These are phyloP conservation scores for Lutraria rhynchaena DNA, from an alignment of 1,140 invertebrate genomes.

Conservation along the genomic window DNA sequence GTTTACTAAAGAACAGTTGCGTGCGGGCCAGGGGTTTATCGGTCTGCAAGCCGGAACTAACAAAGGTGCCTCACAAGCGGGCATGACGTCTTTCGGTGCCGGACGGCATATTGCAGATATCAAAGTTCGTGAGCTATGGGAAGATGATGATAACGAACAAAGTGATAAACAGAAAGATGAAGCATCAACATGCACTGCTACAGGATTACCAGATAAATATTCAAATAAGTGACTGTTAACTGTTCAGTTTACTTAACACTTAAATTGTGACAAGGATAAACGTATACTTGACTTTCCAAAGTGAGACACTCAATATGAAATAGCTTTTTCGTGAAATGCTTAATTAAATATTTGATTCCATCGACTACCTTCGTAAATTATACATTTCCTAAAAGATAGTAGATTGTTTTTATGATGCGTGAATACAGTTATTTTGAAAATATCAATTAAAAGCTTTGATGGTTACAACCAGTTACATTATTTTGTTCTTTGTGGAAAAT, in stretches of 20 bases:
- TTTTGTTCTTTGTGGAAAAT: slow-evolving; percentile 1
- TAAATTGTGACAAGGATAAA: background rate
- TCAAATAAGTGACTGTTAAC: background rate
- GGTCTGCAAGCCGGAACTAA: slow-evolving; percentile 89
- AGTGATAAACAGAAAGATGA: slow-evolving; percentile 86
- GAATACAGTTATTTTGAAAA: too few species aligned
- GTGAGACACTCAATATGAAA: too few species aligned
- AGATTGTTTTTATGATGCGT: too few species aligned
- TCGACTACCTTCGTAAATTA: too few species aligned
- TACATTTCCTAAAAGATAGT: too few species aligned
- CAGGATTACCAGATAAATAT: slow-evolving; percentile 20
- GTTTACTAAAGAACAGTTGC: slow-evolving; percentile 92
- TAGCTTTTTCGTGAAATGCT: too few species aligned
- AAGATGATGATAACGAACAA: slow-evolving; percentile 86
- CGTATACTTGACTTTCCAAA: too few species aligned
- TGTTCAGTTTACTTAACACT: slow-evolving; percentile 33
- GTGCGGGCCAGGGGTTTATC: slow-evolving; percentile 94
- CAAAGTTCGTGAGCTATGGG: slow-evolving; percentile 68
- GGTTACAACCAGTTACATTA: too few species aligned
- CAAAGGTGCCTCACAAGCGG: slow-evolving; percentile 85
- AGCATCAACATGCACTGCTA: slow-evolving; percentile 6
- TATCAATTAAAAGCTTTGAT: too few species aligned
- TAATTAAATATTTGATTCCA: too few species aligned
- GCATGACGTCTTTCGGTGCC: slow-evolving; percentile 77
- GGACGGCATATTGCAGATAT: slow-evolving; percentile 76